Evolutionary conservation across 2,797 vertebrate species (phyloP).

Genomic region (Parotocinclus haroldoi): DNA sequence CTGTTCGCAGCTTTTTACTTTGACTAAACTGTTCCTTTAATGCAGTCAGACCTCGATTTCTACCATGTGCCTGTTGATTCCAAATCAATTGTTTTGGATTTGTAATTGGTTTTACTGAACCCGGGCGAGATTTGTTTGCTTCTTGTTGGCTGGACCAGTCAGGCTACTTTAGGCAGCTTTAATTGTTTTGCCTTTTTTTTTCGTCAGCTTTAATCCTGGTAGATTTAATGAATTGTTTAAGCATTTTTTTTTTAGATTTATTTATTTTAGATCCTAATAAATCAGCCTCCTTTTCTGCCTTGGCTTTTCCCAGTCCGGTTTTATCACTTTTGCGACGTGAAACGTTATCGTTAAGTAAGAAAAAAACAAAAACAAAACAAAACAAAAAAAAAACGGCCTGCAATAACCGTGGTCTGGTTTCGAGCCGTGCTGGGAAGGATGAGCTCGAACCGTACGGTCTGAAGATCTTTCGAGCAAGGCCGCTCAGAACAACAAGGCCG

Average conservation of each 20-base stretch:
- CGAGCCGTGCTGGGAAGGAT: too few relatives aligned
- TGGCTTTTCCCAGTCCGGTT: constrained; percentile 28
- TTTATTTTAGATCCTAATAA: constrained; percentile 30
- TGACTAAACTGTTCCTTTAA: too few relatives aligned
- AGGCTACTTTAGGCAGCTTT: constrained; percentile 38
- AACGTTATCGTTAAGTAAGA: too few relatives aligned
- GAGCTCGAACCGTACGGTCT: too few relatives aligned
- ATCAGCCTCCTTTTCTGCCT: constrained; percentile 36
- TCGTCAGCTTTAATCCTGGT: constrained; percentile 35
- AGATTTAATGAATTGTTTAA: constrained; percentile 28
- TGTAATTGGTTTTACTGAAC: constrained; percentile 26
- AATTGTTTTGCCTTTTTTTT: constrained; percentile 43
- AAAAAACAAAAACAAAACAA: too few relatives aligned
- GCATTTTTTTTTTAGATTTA: constrained; percentile 44
- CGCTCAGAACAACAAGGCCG: too few relatives aligned
- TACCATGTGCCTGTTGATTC: constrained; percentile 32
- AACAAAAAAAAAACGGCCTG: too few relatives aligned
- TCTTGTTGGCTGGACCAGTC: constrained; percentile 44
- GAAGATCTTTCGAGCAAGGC: too few relatives aligned
- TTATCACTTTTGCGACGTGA: constrained; percentile 1
- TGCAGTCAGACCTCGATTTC: too few relatives aligned
- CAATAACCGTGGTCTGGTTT: too few relatives aligned
- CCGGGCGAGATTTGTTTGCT: constrained; percentile 18
- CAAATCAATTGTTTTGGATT: constrained; percentile 30
- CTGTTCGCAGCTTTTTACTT: too few relatives aligned